Evolutionary conservation across 1,140 invertebrate species (phyloP).

Genomic region (Phthorimaea operculella): DNA sequence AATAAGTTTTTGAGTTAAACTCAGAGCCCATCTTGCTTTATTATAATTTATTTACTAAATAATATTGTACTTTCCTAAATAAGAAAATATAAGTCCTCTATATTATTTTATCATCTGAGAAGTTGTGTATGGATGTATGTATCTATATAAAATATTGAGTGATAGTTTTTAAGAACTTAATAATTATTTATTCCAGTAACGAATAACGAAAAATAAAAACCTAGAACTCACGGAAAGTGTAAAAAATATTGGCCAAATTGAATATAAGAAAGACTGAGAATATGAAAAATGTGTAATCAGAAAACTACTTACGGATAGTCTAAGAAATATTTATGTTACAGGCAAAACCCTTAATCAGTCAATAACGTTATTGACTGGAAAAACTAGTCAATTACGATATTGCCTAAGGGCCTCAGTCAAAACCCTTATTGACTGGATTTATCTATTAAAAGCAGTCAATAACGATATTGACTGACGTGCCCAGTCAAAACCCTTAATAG

Average conservation of each 20-base stretch:
- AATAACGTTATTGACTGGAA: too few species aligned
- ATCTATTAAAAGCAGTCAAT: too few species aligned
- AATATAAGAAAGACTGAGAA: constrained; percentile 25
- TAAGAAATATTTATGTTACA: constrained; percentile 34
- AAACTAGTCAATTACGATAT: too few species aligned
- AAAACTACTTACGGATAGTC: constrained; percentile 27
- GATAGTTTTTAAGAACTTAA: too few species aligned
- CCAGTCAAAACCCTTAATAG: too few species aligned
- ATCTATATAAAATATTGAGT: constrained; percentile 10
- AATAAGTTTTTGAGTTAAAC: constrained; percentile 53
- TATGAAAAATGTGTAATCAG: constrained; percentile 27
- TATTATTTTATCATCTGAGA: too few species aligned
- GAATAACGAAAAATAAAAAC: too few species aligned
- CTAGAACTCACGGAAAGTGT: too few species aligned
- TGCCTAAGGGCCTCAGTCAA: too few species aligned
- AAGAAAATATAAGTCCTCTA: background rate
- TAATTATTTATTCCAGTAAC: constrained; percentile 8
- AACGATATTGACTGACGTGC: too few species aligned
- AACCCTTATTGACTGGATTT: too few species aligned
- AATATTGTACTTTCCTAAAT: constrained; percentile 3
- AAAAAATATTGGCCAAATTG: constrained; percentile 8
- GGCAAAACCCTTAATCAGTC: too few species aligned
- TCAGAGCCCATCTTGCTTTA: constrained; percentile 56
- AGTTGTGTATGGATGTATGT: constrained; percentile 21
- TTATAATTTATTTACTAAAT: constrained; percentile 48